Evolutionary conservation across 2,888 invertebrate species (phyloP).

Genomic region (Atethmia centrago): DNA sequence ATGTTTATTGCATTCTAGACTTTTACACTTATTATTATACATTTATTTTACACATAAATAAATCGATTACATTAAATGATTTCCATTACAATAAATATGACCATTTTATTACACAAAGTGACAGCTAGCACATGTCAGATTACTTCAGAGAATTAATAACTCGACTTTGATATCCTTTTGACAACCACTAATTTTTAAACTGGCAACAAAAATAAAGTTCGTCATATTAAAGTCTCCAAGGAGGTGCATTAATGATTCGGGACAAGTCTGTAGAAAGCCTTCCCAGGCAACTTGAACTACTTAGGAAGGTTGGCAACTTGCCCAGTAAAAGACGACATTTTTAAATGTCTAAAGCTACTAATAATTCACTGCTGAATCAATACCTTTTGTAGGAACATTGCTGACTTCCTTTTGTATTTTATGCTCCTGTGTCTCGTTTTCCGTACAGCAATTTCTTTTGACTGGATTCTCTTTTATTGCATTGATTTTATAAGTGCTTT

Average conservation of each 20-base stretch:
- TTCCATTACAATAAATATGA: too few species aligned
- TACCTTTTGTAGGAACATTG: conserved; percentile 37
- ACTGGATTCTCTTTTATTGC: conserved; percentile 11
- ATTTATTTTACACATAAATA: too few species aligned
- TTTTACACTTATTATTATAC: too few species aligned
- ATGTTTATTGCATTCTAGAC: too few species aligned
- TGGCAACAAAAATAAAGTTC: conserved; percentile 23
- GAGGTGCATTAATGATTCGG: conserved; percentile 55
- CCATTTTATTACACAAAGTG: too few species aligned
- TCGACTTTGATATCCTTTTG: conserved; percentile 3
- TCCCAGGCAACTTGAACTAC: conserved; percentile 49
- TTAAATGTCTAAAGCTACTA: conserved; percentile 41
- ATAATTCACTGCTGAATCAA: conserved; percentile 57
- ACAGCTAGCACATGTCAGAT: too few species aligned
- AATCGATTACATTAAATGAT: too few species aligned
- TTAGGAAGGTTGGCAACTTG: conserved; percentile 50
- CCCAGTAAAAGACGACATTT: conserved; percentile 41
- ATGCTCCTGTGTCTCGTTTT: conserved; percentile 17
- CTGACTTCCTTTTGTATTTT: conserved; percentile 26
- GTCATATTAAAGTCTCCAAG: conserved; percentile 28
- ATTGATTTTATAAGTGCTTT: neutral
- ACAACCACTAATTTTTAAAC: neutral
- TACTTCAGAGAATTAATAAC: too few species aligned
- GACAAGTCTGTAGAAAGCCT: conserved; percentile 41
- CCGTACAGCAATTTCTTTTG: conserved; percentile 22